A percentile compares a stretch with the other conserved stretches of the same genome.
Evolutionary conservation across 2,113 vertebrate species (phyloP).

Genomic region (Pyrgilauda ruficollis): DNA sequence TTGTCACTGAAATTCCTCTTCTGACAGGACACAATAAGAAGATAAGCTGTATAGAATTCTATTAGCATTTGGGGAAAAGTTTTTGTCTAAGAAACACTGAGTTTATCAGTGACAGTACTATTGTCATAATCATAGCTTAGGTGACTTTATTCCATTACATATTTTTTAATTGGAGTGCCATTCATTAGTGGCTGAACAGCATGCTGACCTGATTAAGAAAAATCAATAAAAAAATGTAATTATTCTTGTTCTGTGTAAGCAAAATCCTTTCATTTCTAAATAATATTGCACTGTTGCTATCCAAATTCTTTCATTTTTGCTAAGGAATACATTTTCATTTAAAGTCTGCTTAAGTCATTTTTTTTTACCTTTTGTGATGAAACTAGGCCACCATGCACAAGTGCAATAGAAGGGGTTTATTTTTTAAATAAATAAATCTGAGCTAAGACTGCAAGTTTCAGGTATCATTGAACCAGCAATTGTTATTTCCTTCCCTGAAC

Average conservation of each 20-base stretch:
- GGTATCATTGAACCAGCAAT: not conserved
- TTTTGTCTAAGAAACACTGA: not conserved
- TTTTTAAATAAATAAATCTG: not conserved
- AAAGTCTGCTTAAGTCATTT: not conserved
- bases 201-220: not conserved
- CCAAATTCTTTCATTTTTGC: not conserved
- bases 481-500: not conserved
- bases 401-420: not conserved
- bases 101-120: not conserved
- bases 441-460: not conserved
- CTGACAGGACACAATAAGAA: not conserved
- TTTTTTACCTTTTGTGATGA: slow-evolving; percentile 12
- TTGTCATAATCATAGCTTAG: not conserved
- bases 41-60: not conserved
- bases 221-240: not conserved
- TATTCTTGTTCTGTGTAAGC: not conserved
- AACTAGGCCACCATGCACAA: not conserved
- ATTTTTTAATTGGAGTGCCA: slow-evolving; percentile 1
- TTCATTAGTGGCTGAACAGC: slow-evolving; percentile 7
- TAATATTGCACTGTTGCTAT: not conserved
- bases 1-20: not conserved
- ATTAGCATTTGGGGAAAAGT: not conserved
- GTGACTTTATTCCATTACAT: not conserved
- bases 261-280: slow-evolving; percentile 32
- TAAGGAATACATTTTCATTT: slow-evolving; percentile 4